Base-by-base conservation (phyloP, 2,888 invertebrate genomes). In the Drosophila neoperkinsi region DNA sequence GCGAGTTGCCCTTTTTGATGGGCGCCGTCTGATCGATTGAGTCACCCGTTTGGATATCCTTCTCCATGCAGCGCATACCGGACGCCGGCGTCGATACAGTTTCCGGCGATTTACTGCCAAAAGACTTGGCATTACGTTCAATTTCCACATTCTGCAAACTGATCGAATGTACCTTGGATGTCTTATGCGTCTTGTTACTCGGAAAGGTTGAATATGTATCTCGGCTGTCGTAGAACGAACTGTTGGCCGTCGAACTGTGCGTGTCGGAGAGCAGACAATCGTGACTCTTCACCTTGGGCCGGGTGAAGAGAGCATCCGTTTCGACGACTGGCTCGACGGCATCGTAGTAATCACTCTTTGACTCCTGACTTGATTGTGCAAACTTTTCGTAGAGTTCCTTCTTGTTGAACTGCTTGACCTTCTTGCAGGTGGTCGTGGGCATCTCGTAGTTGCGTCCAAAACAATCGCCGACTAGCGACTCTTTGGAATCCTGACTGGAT, bases 91-190 rank as follows among this genome's bases (percentile, higher is more conserved):
- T 88, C 1, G 91, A 90, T 2, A 88, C 89, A 0, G 86, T 91
- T 64, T 93, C 93, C 0, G 93, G 93, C 0, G 93, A 93, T 68
- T 91, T 92, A 10, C 81, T 84, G 4, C 91, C 91, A 72, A 93
- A 93, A 0, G 92, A 93, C 64, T 93, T 92, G 0, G 92, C 90
- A 78, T 95, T 95, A 61, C 95, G 95, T 81, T 96, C 96, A 56
- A 96, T 94, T 92, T 96, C 96, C 0, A 96, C 96, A 92, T 96
- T 95, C 91, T 96, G 96, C 69, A 96, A 93, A 84, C 96, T 96
- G 18, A 96, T 95, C 1, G 96, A 95, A 91, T 95, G 96, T 63
- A 96, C 95, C 52, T 96, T 95, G 16, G 95, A 94, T 1, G 94
- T 94, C 84, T 95, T 95, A 69, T 95, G 94, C 0, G 86, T 85